Evolutionary conservation across 2,113 vertebrate species (phyloP), one percentile per base, ranked within the genome.

Genomic region (Podilymbus podiceps): DNA sequence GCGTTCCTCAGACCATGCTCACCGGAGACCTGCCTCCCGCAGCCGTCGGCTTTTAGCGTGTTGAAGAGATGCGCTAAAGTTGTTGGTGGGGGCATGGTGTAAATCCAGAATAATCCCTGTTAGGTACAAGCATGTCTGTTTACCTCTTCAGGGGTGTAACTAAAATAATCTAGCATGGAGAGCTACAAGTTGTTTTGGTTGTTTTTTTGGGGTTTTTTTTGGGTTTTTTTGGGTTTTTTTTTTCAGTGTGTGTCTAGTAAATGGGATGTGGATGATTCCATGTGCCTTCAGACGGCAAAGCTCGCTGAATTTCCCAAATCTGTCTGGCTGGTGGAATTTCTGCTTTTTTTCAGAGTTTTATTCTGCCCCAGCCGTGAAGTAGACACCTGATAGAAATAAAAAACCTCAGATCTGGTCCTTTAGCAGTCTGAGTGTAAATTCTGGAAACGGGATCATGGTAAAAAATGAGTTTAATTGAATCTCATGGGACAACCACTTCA

Each of bases 301-400:
- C 23, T 74, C 20, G 7, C 31, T 44, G 80, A 72, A 60, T 84
- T 62, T 40, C 42, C 40, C 83, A 82, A 3, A 56, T 90, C 44
- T 81, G 27, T n/a, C 73, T 80, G 74, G 55, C 76, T 94, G 92
- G 64, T 93, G 68, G 56, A 56, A 95, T 89, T 56, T 89, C 40
- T 72, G 66, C 67, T 97, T 85, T 81, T 85, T 73, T 89, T 92
- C 40, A 35, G 74, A n/a, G 80, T 46, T 89, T 85, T 87, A 56
- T 89, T 95, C 58, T 72, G 40, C 38, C 67, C n/a, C 80, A 94
- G 73, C 69, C 62, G 18, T 11, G 49, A 59, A 71, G 67, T 40
- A 49, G 63, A 42, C 1, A 1, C 68, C 5, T 38, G 52, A 47
- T 33, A 46, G 63, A 53, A 89, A 50, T 69, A 27, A 79, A 75